Evolutionary conservation across 2,888 invertebrate genomes (phyloP), one percentile per base, ranked within the genome.

Genomic region (Leucophenga maculata): DNA sequence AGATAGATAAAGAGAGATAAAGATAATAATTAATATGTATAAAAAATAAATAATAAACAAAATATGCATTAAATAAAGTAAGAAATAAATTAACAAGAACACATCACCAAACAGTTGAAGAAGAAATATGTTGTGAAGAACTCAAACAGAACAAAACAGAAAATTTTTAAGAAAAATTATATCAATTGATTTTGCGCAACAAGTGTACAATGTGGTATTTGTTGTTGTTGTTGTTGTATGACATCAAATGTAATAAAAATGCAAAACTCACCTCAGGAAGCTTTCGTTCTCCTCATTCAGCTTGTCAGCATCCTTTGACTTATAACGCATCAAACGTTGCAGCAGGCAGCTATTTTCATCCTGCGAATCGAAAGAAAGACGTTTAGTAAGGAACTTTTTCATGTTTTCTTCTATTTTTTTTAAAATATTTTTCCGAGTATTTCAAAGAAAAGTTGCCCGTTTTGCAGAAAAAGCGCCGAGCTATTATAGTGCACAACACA

Each of bases 211-310:
- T 65, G 13, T 52, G 26, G 22, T 67, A 78, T 72, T 18, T 16
- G 18, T 4, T 55, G 3, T 14, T 11, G 3, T 55, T 18, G 9
- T 6, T 20, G 4, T 55, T 20, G 13, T 20, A 26, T 20, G 26
- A 22, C 22, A 55, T 1, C 6, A 55, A 55, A 22, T 55, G 52
- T 18, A 57, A 18, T 32, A 11, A 8, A 32, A 26, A 26, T 57
- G n/a, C 18, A 6, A 6, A 13, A 90, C 93, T 92, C 91, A 96
- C 96, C 94, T 95, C 79, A 96, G 89, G 87, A 95, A 94, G 87
- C 94, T 94, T 88, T 98, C 98, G 90, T 98, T 98, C 89, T 98
- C 97, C 89, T 96, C 95, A 86, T 99, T 99, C 92, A 99, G 92
- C 89, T 94, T 94, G 85, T 98, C 98, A 0, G 98, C 98, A 91